Evolutionary conservation across 30 jellyfish, hydroid and myxozoan species (phyloP), one percentile per base, ranked within the genome.

Genomic region (Cassiopea andromeda): DNA sequence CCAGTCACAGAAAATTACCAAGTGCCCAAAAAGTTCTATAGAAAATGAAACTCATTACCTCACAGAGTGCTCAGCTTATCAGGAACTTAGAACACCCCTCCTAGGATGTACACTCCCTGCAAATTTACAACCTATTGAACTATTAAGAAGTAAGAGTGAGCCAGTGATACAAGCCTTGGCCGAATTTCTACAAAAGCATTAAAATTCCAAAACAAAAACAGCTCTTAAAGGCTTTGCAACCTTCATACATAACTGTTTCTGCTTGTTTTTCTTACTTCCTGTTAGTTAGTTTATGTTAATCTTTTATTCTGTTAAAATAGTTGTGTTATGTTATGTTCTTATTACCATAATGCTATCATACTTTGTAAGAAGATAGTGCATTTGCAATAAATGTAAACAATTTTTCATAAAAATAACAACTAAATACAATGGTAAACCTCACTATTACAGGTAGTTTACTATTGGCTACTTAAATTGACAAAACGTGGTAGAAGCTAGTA

Each of bases 31-130:
- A 69, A 46, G 9, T 74, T 43, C 9, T 74, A 74, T 46, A 19
- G 83, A 74, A 74, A 67, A 74, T 74, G 83, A 74, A 17, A 15
- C 60, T 17, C 83, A 74, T 74, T 74, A 6, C 83, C 69, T 74
- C 7, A 38, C 60, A 46, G 83, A 74, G 7, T 74, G 83, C 60
- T 67, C 83, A 46, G 83, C 67, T 2, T 74, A 74, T 74, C 58
- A 74, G 58, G 60, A 74, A 43, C 83, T 74, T 43, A 5, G 83
- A 71, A 2, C 83, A 17, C 58, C 27, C 27, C 83, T 74, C 60
- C 69, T 74, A 68, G 14, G 77, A 68, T 43, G 6, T 6, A 17
- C 45, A 43, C 47, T 43, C 45, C 77, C 3, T 43, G 47, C 77
- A 2, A 68, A 68, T 43, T 68, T 50, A 9, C 64, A 50, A 50